These are phyloP conservation scores for Didymodactylos carnosus DNA, from an alignment of 2,888 invertebrate genomes.

Conservation along the genomic window DNA sequence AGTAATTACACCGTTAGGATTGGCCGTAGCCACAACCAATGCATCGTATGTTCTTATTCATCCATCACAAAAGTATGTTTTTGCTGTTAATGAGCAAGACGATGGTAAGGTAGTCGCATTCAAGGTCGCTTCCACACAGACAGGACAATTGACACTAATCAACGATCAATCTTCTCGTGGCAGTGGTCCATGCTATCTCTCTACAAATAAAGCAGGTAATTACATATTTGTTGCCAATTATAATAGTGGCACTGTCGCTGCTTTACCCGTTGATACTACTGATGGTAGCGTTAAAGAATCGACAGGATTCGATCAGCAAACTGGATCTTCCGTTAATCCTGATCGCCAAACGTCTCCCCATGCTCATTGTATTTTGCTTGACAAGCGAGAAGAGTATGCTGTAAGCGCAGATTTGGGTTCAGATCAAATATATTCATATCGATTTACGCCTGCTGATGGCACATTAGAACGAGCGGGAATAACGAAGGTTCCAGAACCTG, in stretches of 20 bases:
- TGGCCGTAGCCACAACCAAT: background rate
- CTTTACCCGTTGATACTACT: background rate
- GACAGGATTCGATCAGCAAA: background rate
- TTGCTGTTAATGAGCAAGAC: background rate
- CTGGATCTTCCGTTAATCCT: background rate
- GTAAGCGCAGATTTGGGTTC: background rate
- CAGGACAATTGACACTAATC: background rate
- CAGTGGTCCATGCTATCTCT: background rate
- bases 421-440: background rate
- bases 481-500: background rate
- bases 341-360: background rate
- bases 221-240: background rate
- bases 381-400: background rate
- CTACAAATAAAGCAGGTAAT: background rate
- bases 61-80: background rate
- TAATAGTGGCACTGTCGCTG: background rate
- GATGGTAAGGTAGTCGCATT: background rate
- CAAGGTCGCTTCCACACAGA: background rate
- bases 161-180: background rate
- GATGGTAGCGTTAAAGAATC: background rate
- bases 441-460: background rate
- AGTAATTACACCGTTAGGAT: background rate
- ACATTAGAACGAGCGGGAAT: background rate
- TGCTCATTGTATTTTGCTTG: background rate
- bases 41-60: background rate